Base-by-base conservation (phyloP, 2,113 vertebrate species). In the Pelecanus crispus region DNA sequence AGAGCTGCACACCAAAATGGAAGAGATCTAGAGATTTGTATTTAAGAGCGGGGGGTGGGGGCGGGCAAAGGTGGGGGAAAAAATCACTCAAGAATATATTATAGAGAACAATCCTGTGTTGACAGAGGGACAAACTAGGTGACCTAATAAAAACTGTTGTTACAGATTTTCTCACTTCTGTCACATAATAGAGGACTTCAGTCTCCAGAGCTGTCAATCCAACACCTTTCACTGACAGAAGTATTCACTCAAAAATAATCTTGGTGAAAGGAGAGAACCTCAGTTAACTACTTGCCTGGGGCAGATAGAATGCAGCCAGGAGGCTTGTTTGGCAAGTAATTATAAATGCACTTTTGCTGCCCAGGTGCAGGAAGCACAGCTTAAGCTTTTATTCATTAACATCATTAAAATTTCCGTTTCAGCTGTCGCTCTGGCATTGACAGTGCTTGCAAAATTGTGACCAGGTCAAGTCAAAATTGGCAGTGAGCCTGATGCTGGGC, bases 381-480 rank as follows among this genome's bases (percentile, higher is more conserved):
- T 97, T 94, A 96, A 90, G 89, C 90, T 97, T 95, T 93, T 92
- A 81, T 87, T 97, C 91, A 97, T 97, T 97, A 97, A 92, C 94
- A 91, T 96, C 95, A 95, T 97, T 97, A 97, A 92, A 97, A 95
- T 95, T 96, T 96, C 91, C 79, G 87, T 96, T 96, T 95, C 87
- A 95, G 95, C 92, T 92, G 56, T 92, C 13, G 10, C 78, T 95
- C 84, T 96, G 92, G 92, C 92, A 97, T 59, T 91, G 78, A 92
- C 74, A 90, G 83, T 74, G 82, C 66, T 92, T 86, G 71, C 91
- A 94, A 93, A 95, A 90, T 47, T 78, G 40, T 73, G 77, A 94
- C 80, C 90, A 81, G 91, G 94, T 94, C 88, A 92, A 94, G 73
- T 90, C 29, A 93, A 92, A 95, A 84, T 45, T 97, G 94, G 94